These are phyloP conservation scores for Fragum fragum DNA, from an alignment of 2,888 invertebrate species.

Conservation along the genomic window DNA sequence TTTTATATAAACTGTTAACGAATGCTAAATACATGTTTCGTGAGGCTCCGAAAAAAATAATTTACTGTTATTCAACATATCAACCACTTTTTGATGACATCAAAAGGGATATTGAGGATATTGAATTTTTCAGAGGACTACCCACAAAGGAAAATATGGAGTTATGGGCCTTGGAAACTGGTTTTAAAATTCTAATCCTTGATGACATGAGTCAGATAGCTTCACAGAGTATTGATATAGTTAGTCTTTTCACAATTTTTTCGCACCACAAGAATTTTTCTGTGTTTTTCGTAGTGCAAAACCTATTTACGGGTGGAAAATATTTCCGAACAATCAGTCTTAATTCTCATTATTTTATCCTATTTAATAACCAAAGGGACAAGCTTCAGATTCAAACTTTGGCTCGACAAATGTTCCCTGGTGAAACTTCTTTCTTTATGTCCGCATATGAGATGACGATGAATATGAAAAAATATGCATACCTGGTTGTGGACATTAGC, in stretches of 20 bases:
- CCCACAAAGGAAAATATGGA: slow-evolving; percentile 58
- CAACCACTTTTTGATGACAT: slow-evolving; percentile 51
- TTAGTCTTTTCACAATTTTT: slow-evolving; percentile 50
- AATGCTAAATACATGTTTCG: slow-evolving; percentile 41
- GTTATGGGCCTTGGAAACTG: slow-evolving; percentile 45
- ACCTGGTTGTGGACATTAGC: slow-evolving; percentile 51
- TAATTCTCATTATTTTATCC: slow-evolving; percentile 64
- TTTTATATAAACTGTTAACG: slow-evolving; percentile 43
- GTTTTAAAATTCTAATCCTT: slow-evolving; percentile 51
- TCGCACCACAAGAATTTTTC: slow-evolving; percentile 53
- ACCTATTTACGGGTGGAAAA: slow-evolving; percentile 63
- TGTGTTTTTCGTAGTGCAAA: slow-evolving; percentile 61
- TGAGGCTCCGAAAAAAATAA: slow-evolving; percentile 33
- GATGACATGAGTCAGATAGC: slow-evolving; percentile 61
- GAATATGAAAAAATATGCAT: slow-evolving; percentile 46
- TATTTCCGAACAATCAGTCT: slow-evolving; percentile 61
- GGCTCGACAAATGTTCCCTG: slow-evolving; percentile 62
- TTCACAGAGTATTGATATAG: slow-evolving; percentile 53
- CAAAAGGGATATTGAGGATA: slow-evolving; percentile 36
- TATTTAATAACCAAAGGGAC: slow-evolving; percentile 57
- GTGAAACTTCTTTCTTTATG: slow-evolving; percentile 58
- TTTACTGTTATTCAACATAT: slow-evolving; percentile 47
- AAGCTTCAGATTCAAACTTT: slow-evolving; percentile 61
- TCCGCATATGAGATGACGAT: slow-evolving; percentile 51
- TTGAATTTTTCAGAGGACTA: slow-evolving; percentile 53